Evolutionary conservation across 2,113 vertebrate species (phyloP).

Genomic region (Lethenteron reissneri): DNA sequence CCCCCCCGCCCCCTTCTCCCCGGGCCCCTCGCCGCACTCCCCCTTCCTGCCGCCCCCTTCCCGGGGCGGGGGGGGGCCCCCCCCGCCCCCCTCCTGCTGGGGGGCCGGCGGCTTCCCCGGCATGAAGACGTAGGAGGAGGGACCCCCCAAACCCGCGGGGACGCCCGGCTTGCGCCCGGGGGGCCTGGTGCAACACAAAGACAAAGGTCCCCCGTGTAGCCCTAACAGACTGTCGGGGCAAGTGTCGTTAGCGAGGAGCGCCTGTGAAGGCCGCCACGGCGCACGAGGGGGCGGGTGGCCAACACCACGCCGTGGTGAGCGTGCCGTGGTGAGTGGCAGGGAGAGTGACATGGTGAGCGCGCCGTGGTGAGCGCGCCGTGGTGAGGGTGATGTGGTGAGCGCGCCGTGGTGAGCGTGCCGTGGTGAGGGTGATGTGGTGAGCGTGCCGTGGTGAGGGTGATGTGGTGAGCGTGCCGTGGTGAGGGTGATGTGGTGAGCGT

Average conservation of each 20-base stretch:
- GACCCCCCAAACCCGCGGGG: constrained; percentile 17
- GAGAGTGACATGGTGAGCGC: too few species aligned
- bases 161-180: constrained; percentile 19
- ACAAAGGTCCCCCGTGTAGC: not conserved
- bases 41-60: constrained; percentile 12
- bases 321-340: not conserved
- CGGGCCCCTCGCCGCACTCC: too few species aligned
- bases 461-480: too few species aligned
- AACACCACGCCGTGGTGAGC: constrained; percentile 5
- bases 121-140: not conserved
- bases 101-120: constrained; percentile 22
- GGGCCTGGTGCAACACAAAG: not conserved
- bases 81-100: constrained; percentile 13
- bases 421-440: too few species aligned
- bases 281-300: not conserved
- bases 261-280: not conserved
- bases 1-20: too few species aligned
- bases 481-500: too few species aligned
- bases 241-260: not conserved
- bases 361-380: too few species aligned
- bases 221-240: too few species aligned
- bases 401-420: too few species aligned
- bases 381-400: too few species aligned
- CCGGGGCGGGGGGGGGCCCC: constrained; percentile 38
- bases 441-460: too few species aligned